Base-by-base conservation (phyloP, 2,797 vertebrate genomes). In the Natrix natrix region DNA sequence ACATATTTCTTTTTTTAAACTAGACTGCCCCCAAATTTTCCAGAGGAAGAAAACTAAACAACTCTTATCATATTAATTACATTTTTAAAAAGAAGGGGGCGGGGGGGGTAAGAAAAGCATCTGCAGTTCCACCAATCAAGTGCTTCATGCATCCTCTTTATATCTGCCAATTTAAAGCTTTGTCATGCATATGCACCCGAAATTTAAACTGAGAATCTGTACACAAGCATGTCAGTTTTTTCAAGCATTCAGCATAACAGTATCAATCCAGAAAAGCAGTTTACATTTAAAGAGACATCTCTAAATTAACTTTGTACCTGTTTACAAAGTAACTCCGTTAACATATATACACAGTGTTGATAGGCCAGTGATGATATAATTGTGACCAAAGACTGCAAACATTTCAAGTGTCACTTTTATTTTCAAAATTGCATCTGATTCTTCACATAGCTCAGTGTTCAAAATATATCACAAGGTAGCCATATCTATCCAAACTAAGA, bases 281-380 rank as follows among this genome's bases (percentile, higher is more conserved):
- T 48, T 69, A 86, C 90, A 28, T 0, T 1, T 12, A 10, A 32
- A 0, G 0, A 0, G 91, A 16, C 0, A 0, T n/a, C 16, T 54
- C 0, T 0, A 28, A 10, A 7, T 26, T 95, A 94, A 43, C 6
- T 28, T 92, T 91, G 20, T 5, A 55, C 0, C 90, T 54, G 14
- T 60, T 59, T 32, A 92, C 63, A 87, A 20, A 20, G 0, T 5
- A 32, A 1, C 26, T 63, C 2, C 0, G 92, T 89, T 0, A 91
- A 37, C 16, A 12, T 5, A 10, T 1, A 17, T 16, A 56, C 4
- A 59, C n/a, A 86, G 54, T 86, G 92, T n/a, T 0, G 16, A 26
- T 3, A 37, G 11, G 14, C 56, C 0, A 48, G 17, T 69, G 63
- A 69, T 69, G 28, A 55, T n/a, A n/a, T 28, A 52, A 12, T 88